A percentile compares a stretch with the other conserved stretches of the same genome.
phyloP scores from a whole-genome alignment of 2,888 invertebrate genomes.

The Hemaris fuciformis region DNA sequence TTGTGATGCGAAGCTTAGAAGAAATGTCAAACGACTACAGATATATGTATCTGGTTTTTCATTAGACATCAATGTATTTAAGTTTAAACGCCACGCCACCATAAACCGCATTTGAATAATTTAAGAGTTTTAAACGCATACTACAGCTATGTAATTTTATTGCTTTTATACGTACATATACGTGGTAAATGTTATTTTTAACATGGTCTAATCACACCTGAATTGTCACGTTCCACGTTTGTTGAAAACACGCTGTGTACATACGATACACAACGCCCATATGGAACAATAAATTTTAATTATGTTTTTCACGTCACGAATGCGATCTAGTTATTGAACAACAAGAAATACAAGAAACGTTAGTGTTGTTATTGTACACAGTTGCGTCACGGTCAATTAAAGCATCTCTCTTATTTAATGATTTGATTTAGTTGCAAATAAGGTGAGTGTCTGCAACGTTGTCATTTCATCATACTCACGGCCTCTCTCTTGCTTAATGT shows the following conservation, averaged over 20 bases:
- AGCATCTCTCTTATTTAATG: conserved; percentile 21
- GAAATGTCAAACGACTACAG: background rate
- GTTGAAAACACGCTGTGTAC: background rate
- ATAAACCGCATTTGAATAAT: no score
- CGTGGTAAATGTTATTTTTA: background rate
- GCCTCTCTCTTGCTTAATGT: background rate
- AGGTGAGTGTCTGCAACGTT: conserved; percentile 19
- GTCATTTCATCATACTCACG: background rate
- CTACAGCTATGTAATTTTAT: no score
- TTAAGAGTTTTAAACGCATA: no score
- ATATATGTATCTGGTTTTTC: background rate
- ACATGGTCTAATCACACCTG: background rate
- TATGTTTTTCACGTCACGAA: background rate
- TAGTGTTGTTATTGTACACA: conserved; percentile 15
- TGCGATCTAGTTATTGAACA: background rate
- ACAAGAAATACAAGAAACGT: background rate
- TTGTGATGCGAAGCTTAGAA: background rate
- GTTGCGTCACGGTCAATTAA: conserved; percentile 31
- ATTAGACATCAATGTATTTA: background rate
- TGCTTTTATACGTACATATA: background rate
- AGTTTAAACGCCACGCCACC: background rate
- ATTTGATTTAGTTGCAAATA: conserved; percentile 24
- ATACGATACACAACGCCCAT: background rate
- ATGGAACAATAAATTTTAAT: background rate
- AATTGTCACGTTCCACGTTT: background rate